Evolutionary conservation across 2,113 vertebrate genomes (phyloP).

Genomic region (Cyprinodon brontotheroides): DNA sequence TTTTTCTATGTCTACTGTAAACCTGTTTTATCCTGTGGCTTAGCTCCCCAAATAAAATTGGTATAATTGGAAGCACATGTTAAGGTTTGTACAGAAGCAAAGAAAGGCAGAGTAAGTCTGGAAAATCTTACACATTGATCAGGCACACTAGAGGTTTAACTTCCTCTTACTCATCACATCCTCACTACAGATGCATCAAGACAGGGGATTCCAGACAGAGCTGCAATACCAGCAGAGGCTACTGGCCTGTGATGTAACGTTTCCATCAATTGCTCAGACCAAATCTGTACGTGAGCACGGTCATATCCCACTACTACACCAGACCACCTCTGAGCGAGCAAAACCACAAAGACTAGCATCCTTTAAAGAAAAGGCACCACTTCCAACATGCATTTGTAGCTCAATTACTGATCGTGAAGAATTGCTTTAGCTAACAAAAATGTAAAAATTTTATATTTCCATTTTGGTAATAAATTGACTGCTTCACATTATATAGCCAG

Average conservation of each 20-base stretch:
- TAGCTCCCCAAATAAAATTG: background rate
- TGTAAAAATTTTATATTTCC: background rate
- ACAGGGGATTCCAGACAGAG: slow-evolving; percentile 39
- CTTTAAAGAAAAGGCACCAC: background rate
- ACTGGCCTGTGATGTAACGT: slow-evolving; percentile 54
- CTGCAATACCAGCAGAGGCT: slow-evolving; percentile 17
- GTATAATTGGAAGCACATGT: background rate
- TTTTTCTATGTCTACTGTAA: background rate
- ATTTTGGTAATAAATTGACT: background rate
- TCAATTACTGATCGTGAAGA: background rate
- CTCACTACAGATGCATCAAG: slow-evolving; percentile 19
- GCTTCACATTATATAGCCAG: background rate
- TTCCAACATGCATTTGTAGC: background rate
- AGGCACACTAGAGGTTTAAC: background rate
- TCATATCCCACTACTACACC: slow-evolving; percentile 61
- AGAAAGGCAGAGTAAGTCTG: background rate
- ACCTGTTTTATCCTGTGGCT: background rate
- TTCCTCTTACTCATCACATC: slow-evolving; percentile 32
- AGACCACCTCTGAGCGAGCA: slow-evolving; percentile 15
- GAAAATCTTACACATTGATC: background rate
- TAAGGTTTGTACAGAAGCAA: background rate
- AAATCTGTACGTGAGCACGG: slow-evolving; percentile 69
- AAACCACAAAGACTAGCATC: slow-evolving; percentile 14
- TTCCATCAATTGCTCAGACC: slow-evolving; percentile 22
- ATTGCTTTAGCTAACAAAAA: background rate